Evolutionary conservation across 2,113 vertebrate species (phyloP).

Genomic region (Poecilia latipinna): DNA sequence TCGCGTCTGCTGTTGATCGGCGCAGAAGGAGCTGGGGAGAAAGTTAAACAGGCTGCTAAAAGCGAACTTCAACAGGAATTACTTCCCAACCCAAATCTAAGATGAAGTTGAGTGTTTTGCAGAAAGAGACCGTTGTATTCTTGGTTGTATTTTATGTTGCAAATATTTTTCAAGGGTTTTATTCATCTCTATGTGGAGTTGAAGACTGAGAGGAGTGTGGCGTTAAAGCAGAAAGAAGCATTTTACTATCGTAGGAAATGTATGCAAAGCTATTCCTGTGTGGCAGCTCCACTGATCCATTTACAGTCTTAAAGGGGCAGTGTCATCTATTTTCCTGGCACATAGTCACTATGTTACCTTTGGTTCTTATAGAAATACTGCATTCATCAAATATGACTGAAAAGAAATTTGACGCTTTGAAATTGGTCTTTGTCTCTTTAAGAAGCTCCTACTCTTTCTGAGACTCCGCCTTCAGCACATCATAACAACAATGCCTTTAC

Average conservation of each 20-base stretch:
- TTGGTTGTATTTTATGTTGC: conserved; percentile 3
- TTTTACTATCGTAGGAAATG: conserved; percentile 41
- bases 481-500: too few species aligned
- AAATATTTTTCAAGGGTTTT: conserved; percentile 30
- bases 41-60: conserved; percentile 7
- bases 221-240: conserved; percentile 15
- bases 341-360: too few species aligned
- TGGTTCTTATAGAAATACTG: too few species aligned
- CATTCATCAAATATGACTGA: too few species aligned
- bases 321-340: too few species aligned
- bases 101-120: conserved; percentile 31
- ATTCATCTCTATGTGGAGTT: background rate
- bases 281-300: conserved; percentile 45
- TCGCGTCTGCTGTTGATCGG: conserved; percentile 1
- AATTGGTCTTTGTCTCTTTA: too few species aligned
- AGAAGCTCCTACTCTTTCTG: too few species aligned
- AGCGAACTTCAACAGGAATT: conserved; percentile 3
- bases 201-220: conserved; percentile 1
- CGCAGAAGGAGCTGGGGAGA: conserved; percentile 3
- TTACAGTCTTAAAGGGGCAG: conserved; percentile 12
- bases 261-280: conserved; percentile 66
- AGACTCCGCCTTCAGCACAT: too few species aligned
- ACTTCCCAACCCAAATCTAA: conserved; percentile 14
- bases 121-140: conserved; percentile 9
- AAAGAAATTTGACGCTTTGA: too few species aligned